These are phyloP conservation scores for Plectus sambesii DNA, from an alignment of 1,140 invertebrate species.

Conservation along the genomic window DNA sequence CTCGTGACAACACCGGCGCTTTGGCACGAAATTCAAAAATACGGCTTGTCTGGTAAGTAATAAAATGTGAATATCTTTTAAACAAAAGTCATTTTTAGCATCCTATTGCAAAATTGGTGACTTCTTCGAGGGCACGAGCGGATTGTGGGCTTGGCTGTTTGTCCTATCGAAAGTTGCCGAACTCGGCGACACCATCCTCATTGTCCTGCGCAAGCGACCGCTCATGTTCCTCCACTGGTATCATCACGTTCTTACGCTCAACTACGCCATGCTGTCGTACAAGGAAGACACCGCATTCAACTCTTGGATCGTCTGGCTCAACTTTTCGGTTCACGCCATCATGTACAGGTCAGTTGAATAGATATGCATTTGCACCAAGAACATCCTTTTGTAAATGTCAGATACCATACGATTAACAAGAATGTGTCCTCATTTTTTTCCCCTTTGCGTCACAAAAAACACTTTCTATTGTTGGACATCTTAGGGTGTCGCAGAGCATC, in stretches of 20 bases:
- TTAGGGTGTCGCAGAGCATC: too few species aligned
- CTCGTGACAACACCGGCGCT: slow-evolving; percentile 35
- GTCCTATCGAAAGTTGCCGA: slow-evolving; percentile 44
- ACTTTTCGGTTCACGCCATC: slow-evolving; percentile 87
- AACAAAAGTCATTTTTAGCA: slow-evolving; percentile 51
- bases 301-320: slow-evolving; percentile 95
- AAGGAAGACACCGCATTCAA: slow-evolving; percentile 88
- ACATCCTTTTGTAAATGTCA: too few species aligned
- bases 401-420: too few species aligned
- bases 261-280: slow-evolving; percentile 94
- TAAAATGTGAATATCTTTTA: slow-evolving; percentile 8
- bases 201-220: slow-evolving; percentile 39
- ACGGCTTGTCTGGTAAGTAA: slow-evolving; percentile 61
- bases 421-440: too few species aligned
- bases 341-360: slow-evolving; percentile 65
- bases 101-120: slow-evolving; percentile 52
- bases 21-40: slow-evolving; percentile 28
- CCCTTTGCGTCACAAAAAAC: too few species aligned
- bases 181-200: slow-evolving; percentile 42
- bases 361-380: slow-evolving; percentile 4
- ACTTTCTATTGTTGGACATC: too few species aligned
- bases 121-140: slow-evolving; percentile 66
- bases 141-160: slow-evolving; percentile 54
- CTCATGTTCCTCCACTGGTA: slow-evolving; percentile 56
- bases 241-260: slow-evolving; percentile 60